Evolutionary conservation across 2,888 invertebrate genomes (phyloP).

Genomic region (Aricia artaxerxes): DNA sequence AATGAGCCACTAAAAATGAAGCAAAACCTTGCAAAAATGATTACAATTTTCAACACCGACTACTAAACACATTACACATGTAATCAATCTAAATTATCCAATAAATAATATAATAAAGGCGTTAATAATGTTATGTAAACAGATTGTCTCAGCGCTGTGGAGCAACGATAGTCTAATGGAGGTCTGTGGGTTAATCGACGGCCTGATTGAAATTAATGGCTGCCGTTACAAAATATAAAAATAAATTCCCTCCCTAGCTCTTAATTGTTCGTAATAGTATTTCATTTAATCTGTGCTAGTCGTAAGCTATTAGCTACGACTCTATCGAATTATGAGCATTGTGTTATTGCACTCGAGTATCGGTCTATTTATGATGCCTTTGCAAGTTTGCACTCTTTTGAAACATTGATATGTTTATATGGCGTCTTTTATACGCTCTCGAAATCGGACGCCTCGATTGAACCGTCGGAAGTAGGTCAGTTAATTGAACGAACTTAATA

Average conservation of each 20-base stretch:
- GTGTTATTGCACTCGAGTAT: neutral
- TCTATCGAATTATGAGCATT: neutral
- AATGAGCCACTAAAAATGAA: neutral
- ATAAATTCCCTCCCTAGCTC: conserved; percentile 1
- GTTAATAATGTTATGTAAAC: conserved; percentile 6
- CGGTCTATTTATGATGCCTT: neutral
- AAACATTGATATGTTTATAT: neutral
- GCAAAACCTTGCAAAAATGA: neutral
- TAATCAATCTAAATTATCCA: neutral
- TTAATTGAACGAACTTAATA: neutral
- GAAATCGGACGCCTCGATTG: neutral
- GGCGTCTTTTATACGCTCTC: neutral
- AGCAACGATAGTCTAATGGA: conserved; percentile 24
- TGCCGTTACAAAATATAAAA: conserved; percentile 20
- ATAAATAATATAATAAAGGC: conserved; percentile 9
- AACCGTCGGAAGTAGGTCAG: neutral
- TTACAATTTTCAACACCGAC: neutral
- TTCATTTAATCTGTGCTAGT: conserved; percentile 23
- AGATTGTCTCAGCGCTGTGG: conserved; percentile 17
- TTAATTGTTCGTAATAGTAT: conserved; percentile 5
- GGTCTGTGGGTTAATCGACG: conserved; percentile 26
- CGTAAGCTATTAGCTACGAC: neutral
- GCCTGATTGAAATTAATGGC: conserved; percentile 27
- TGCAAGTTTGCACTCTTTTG: neutral
- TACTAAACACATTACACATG: neutral